These are phyloP conservation scores for Hyles lineata DNA, from an alignment of 2,888 invertebrate genomes.

Conservation along the genomic window DNA sequence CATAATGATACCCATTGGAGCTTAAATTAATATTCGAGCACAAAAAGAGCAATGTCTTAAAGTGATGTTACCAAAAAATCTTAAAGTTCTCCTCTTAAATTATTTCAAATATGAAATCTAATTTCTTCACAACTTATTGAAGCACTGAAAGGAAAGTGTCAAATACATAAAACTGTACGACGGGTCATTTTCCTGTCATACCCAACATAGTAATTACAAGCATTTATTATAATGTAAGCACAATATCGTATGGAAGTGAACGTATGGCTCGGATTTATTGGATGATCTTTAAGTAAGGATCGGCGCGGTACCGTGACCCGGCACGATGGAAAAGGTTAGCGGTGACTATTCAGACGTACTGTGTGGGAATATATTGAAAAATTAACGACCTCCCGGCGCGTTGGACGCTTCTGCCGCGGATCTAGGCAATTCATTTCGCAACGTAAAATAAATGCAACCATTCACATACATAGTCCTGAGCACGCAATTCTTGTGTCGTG, in stretches of 20 bases:
- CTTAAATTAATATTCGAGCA: too few relatives aligned
- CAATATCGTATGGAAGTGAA: slow-evolving; percentile 38
- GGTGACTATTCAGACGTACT: slow-evolving; percentile 26
- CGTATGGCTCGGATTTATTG: slow-evolving; percentile 49
- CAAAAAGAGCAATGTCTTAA: too few relatives aligned
- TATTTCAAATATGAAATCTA: too few relatives aligned
- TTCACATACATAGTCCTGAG: too few relatives aligned
- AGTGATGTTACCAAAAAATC: too few relatives aligned
- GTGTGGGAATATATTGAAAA: slow-evolving; percentile 27
- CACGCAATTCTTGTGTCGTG: too few relatives aligned
- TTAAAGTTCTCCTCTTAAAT: too few relatives aligned
- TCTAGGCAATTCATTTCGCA: not conserved
- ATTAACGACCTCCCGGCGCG: slow-evolving; percentile 7
- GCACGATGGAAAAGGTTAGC: slow-evolving; percentile 29
- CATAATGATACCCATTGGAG: too few relatives aligned
- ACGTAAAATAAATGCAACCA: not conserved
- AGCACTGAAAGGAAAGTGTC: not conserved
- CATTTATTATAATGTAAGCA: slow-evolving; percentile 18
- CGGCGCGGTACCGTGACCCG: slow-evolving; percentile 32
- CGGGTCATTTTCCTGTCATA: not conserved
- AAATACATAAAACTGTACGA: not conserved
- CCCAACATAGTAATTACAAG: not conserved
- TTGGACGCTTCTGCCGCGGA: not conserved
- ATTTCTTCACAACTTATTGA: not conserved
- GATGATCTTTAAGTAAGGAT: slow-evolving; percentile 52